Evolutionary conservation across 2,113 vertebrate genomes (phyloP).

Genomic region (Saiga tatarica): DNA sequence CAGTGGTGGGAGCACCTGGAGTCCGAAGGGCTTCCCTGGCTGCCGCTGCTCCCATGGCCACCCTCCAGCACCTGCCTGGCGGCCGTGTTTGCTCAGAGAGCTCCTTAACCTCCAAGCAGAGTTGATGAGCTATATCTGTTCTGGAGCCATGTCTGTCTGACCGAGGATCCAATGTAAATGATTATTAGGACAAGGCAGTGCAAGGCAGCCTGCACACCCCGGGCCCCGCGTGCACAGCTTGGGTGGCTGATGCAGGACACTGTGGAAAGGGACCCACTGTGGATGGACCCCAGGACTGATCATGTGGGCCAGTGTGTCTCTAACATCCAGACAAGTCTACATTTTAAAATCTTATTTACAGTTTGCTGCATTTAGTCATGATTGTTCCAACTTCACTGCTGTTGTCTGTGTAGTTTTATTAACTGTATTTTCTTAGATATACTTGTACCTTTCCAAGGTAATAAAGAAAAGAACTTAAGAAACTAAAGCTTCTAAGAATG

Average conservation of each 20-base stretch:
- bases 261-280: too few species aligned
- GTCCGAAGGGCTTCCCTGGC: not conserved
- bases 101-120: not conserved
- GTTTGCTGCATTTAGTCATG: not conserved
- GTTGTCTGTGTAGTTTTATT: not conserved
- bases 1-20: not conserved
- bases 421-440: not conserved
- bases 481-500: not conserved
- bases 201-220: fast-evolving
- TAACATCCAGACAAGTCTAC: not conserved
- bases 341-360: not conserved
- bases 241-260: not conserved
- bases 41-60: not conserved
- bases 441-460: not conserved
- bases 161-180: not conserved
- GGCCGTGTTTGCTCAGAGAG: not conserved
- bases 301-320: not conserved
- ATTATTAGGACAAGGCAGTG: not conserved
- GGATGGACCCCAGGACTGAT: not conserved
- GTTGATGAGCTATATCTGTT: not conserved
- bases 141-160: not conserved
- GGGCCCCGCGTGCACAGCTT: not conserved
- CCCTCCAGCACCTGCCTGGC: not conserved
- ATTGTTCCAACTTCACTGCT: not conserved
- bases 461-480: not conserved